Percentiles rank a stretch among this genome's conserved stretches.
These are phyloP conservation scores for Anaspis maculata DNA, from an alignment of 2,888 invertebrate species.

Conservation along the genomic window DNA sequence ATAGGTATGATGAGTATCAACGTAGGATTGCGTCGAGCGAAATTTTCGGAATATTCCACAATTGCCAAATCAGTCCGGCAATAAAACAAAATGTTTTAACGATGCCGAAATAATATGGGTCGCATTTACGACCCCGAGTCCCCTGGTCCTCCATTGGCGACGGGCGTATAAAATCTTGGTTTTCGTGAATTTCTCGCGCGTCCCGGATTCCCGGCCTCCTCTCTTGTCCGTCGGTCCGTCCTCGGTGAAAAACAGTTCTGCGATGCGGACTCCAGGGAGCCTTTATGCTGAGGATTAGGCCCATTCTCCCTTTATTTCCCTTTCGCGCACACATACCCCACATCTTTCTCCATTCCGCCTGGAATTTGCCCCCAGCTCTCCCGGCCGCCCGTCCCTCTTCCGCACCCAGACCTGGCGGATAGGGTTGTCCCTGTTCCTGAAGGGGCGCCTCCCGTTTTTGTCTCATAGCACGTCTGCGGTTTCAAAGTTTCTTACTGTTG, in stretches of 20 bases:
- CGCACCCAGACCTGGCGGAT: no score
- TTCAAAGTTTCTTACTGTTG: constrained; percentile 13
- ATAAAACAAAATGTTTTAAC: constrained; percentile 27
- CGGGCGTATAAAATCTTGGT: constrained; percentile 23
- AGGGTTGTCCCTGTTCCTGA: no score
- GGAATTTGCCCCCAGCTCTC: constrained; percentile 9
- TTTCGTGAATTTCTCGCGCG: constrained; percentile 18
- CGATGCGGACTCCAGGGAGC: constrained; percentile 21
- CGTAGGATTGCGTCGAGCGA: no score
- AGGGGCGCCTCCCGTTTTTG: constrained; percentile 3
- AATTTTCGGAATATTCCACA: no score
- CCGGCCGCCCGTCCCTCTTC: constrained; percentile 3
- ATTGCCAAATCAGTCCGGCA: no score
- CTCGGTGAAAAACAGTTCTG: constrained; percentile 21
- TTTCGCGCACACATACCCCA: constrained; percentile 14
- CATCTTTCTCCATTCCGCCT: constrained; percentile 9
- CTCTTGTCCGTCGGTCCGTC: no score
- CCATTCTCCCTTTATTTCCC: constrained; percentile 17
- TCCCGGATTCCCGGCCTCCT: no score
- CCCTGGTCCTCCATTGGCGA: constrained; percentile 29
- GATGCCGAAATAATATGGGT: constrained; percentile 29
- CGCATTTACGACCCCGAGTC: constrained; percentile 24
- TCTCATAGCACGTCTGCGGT: constrained; percentile 7
- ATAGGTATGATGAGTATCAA: no score
- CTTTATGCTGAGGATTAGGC: constrained; percentile 23